These are phyloP conservation scores for Mus musculus DNA, from an alignment of 2,113 vertebrate genomes.

Conservation along the genomic window GRCm39 chr5:118168001-118168500, in stretches of 20 bases:
- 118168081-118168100: too few species aligned
- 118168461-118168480: neutral
- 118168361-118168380: neutral
- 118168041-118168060: neutral
- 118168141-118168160: neutral
- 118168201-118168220: conserved; percentile 12
- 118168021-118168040: neutral
- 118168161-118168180: neutral
- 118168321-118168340: neutral
- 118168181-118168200: neutral
- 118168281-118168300: neutral
- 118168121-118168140: too few species aligned
- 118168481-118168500: neutral
- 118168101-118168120: neutral
- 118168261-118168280: neutral
- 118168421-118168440: neutral
- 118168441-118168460: neutral
- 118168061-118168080: neutral
- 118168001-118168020: neutral
- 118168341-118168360: neutral
- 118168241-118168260: neutral
- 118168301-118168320: neutral
- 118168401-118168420: neutral
- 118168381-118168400: neutral
- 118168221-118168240: neutral